Evolutionary conservation across 2,113 vertebrate species (phyloP).

Genomic region (Cathartes aura): DNA sequence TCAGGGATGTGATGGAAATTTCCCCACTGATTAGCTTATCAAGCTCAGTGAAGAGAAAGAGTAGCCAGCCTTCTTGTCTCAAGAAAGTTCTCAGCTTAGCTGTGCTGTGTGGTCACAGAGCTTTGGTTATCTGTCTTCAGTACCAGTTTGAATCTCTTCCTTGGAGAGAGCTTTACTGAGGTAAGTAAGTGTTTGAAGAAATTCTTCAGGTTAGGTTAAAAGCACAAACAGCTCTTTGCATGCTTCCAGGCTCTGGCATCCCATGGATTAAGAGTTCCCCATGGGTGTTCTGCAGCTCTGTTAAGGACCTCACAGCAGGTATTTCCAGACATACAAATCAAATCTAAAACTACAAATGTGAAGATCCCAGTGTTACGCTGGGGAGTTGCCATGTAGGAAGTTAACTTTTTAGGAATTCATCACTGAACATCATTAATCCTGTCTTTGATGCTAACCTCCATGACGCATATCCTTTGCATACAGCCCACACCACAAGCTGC

Average conservation of each 20-base stretch:
- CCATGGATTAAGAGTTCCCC: not conserved
- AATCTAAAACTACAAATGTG: not conserved
- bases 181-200: not conserved
- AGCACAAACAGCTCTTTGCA: not conserved
- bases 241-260: not conserved
- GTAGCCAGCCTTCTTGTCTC: not conserved
- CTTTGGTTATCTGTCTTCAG: not conserved
- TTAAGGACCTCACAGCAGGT: not conserved
- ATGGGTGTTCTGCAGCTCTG: not conserved
- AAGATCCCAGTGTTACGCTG: not conserved
- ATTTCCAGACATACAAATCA: not conserved
- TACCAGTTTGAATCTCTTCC: not conserved
- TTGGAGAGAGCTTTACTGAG: not conserved
- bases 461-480: fast-evolving
- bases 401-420: not conserved
- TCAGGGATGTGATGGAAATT: not conserved
- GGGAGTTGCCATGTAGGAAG: not conserved
- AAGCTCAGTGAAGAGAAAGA: not conserved
- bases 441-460: not conserved
- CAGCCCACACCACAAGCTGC: not conserved
- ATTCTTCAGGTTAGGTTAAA: not conserved
- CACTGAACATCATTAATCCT: not conserved
- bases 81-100: not conserved
- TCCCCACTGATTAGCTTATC: not conserved
- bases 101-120: not conserved